These are phyloP conservation scores for Hormiphora californensis DNA, from an alignment of 37 sponge, comb jelly and placozoan species.

Conservation along the genomic window DNA sequence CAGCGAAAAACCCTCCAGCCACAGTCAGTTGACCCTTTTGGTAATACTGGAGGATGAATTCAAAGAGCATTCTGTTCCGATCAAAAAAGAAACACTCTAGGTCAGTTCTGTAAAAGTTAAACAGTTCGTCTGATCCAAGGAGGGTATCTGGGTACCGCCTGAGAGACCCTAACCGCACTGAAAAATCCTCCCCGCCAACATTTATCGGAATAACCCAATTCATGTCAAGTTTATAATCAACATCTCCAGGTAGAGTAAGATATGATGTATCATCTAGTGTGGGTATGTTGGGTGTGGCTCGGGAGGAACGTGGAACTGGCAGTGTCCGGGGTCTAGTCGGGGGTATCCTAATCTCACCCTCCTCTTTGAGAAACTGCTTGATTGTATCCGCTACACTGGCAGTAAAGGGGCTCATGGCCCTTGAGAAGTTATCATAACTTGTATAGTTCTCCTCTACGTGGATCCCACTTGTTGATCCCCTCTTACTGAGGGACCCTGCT, in stretches of 20 bases:
- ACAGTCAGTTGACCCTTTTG: neutral
- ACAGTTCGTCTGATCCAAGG: neutral
- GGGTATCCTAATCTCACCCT: neutral
- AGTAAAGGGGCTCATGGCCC: neutral
- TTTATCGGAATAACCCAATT: too few relatives aligned
- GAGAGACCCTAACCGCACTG: neutral
- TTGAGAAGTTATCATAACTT: neutral
- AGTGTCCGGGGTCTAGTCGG: too few relatives aligned
- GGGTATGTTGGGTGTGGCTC: too few relatives aligned
- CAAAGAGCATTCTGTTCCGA: neutral
- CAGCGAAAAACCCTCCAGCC: neutral
- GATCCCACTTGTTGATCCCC: neutral
- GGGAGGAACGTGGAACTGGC: too few relatives aligned
- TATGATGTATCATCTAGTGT: too few relatives aligned
- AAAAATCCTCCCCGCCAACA: neutral
- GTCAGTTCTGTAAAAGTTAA: neutral
- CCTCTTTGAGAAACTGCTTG: neutral
- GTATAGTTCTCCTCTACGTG: too few relatives aligned
- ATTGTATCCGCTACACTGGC: neutral
- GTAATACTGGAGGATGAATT: neutral
- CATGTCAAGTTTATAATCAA: too few relatives aligned
- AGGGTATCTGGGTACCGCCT: conserved; percentile 5
- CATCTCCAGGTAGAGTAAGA: too few relatives aligned
- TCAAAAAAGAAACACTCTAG: conserved; percentile 9
- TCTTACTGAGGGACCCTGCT: neutral